A percentile compares a stretch with the other conserved stretches of the same genome.
These are phyloP conservation scores for Drosophila rubida DNA, from an alignment of 2,888 invertebrate species.

Conservation along the genomic window DNA sequence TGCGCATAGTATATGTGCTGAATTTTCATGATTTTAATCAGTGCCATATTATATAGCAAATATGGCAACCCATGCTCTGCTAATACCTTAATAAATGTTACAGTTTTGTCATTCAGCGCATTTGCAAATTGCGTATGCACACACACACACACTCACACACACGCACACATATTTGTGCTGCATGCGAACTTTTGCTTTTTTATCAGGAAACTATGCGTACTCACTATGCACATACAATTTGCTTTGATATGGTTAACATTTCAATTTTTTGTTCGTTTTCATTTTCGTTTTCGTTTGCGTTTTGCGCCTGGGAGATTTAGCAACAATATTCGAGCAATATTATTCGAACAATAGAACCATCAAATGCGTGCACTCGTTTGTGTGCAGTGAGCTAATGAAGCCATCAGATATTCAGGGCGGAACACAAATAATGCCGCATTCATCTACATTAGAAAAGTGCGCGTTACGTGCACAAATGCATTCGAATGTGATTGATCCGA, in stretches of 20 bases:
- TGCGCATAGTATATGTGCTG: slow-evolving; percentile 40
- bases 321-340: slow-evolving; percentile 9
- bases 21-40: slow-evolving; percentile 58
- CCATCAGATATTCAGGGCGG: slow-evolving; percentile 15
- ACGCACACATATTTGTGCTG: too few relatives aligned
- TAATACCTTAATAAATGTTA: slow-evolving; percentile 51
- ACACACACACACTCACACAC: too few relatives aligned
- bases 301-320: slow-evolving; percentile 6
- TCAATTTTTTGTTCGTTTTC: slow-evolving; percentile 13
- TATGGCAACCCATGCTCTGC: slow-evolving; percentile 22
- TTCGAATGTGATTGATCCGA: not conserved
- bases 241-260: slow-evolving; percentile 7
- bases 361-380: not conserved
- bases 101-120: slow-evolving; percentile 23
- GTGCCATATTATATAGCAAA: slow-evolving; percentile 38
- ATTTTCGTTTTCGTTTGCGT: slow-evolving; percentile 2
- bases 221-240: not conserved
- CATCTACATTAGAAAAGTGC: slow-evolving; percentile 1
- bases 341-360: slow-evolving; percentile 19
- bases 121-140: slow-evolving; percentile 15
- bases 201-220: not conserved
- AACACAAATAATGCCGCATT: not conserved
- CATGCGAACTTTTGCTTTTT: slow-evolving; percentile 1
- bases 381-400: slow-evolving; percentile 23
- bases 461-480: not conserved